phyloP scores from a whole-genome alignment of 2,113 vertebrate genomes.

The Osmerus mordax region DNA sequence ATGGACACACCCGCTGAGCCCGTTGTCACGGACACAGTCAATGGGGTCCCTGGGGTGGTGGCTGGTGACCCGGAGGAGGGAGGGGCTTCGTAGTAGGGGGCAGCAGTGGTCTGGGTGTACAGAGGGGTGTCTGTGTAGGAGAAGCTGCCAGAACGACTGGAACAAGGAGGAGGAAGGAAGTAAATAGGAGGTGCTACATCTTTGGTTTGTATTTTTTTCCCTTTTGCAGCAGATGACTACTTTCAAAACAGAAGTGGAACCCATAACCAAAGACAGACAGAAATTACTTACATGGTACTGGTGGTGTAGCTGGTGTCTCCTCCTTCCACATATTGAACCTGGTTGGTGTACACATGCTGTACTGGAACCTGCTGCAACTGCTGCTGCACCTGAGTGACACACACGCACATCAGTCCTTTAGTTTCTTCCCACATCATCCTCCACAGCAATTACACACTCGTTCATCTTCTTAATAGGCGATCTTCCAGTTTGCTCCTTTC shows the following conservation, averaged over 20 bases:
- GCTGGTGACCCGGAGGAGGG: constrained; percentile 76
- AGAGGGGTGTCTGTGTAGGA: constrained; percentile 83
- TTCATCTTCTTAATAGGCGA: neutral
- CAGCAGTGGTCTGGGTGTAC: constrained; percentile 78
- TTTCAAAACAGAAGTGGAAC: too few species aligned
- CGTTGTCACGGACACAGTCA: constrained; percentile 73
- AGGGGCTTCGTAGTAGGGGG: constrained; percentile 82
- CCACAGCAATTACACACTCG: neutral
- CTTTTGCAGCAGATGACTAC: too few species aligned
- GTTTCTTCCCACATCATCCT: neutral
- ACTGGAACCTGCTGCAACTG: constrained; percentile 87
- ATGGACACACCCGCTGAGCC: constrained; percentile 81
- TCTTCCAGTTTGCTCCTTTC: too few species aligned
- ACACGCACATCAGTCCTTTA: neutral
- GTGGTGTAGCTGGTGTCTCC: constrained; percentile 83
- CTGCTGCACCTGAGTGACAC: constrained; percentile 71
- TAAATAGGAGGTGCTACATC: neutral
- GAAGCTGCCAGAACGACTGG: constrained; percentile 83
- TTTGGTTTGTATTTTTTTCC: too few species aligned
- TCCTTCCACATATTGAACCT: constrained; percentile 91
- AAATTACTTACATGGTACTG: constrained; percentile 80
- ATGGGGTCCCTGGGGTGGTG: constrained; percentile 73
- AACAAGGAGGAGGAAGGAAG: constrained; percentile 22
- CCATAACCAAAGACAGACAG: neutral
- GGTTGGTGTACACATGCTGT: constrained; percentile 87